A percentile compares a stretch with the other conserved stretches of the same genome.
Conservation (phyloP, 2,113 vertebrate genomes). For the Ailuropoda melanoleuca region DNA sequence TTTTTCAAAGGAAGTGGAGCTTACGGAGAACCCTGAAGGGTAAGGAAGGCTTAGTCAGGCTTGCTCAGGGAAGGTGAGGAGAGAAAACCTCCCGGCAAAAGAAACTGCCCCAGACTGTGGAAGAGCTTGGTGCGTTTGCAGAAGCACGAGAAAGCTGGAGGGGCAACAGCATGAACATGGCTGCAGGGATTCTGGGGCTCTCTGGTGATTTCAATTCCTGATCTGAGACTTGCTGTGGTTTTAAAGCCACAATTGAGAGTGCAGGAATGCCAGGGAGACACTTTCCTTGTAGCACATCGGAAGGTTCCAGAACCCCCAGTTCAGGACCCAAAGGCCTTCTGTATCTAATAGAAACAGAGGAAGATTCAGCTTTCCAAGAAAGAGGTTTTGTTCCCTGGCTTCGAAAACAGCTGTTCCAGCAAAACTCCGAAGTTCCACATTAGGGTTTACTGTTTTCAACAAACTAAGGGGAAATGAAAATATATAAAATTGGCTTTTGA, state of each 20-base stretch:
- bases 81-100: background rate
- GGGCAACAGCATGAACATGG: background rate
- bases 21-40: background rate
- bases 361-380: slow-evolving; percentile 14
- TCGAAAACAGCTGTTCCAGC: background rate
- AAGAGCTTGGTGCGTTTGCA: background rate
- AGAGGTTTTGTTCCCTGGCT: background rate
- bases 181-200: background rate
- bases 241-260: background rate
- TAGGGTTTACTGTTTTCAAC: background rate
- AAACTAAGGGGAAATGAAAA: slow-evolving; percentile 51
- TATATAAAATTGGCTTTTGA: background rate
- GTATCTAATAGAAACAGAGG: background rate
- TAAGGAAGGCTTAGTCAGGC: background rate
- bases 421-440: background rate
- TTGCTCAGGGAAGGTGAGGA: background rate
- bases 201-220: slow-evolving; percentile 38
- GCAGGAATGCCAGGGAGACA: background rate
- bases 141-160: background rate
- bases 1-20: background rate
- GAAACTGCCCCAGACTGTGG: background rate
- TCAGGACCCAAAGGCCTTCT: background rate
- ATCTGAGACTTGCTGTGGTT: background rate
- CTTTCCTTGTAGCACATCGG: background rate
- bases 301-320: background rate